These are phyloP conservation scores for Daphoenositta chrysoptera DNA, from an alignment of 2,113 vertebrate genomes.

Conservation along the genomic window DNA sequence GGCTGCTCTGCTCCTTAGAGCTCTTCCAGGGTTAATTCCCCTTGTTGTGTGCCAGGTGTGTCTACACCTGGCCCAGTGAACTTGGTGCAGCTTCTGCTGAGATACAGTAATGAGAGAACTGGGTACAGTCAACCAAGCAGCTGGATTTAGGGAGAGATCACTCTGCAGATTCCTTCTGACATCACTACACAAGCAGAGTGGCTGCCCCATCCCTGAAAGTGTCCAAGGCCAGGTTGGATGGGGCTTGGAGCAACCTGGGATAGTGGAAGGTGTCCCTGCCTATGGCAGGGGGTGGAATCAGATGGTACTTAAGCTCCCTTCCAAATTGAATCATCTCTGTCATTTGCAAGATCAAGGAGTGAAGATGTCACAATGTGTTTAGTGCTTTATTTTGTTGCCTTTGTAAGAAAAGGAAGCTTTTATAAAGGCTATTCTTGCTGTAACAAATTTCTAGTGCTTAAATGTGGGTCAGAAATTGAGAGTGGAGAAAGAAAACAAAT, in stretches of 20 bases:
- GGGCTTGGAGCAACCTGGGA: not conserved
- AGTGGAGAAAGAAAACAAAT: not conserved
- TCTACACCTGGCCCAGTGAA: not conserved
- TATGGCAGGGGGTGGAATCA: not conserved
- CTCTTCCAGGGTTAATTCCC: not conserved
- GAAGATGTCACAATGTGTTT: not conserved
- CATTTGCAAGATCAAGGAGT: not conserved
- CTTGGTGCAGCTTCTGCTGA: not conserved
- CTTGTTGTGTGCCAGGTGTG: not conserved
- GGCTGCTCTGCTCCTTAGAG: not conserved
- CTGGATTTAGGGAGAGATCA: not conserved
- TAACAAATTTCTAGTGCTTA: not conserved
- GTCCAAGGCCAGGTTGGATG: fast-evolving
- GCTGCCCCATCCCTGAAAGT: not conserved
- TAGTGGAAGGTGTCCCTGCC: not conserved
- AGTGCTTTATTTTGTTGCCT: not conserved
- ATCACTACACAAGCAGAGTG: not conserved
- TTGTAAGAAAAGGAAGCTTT: not conserved
- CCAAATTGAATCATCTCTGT: not conserved
- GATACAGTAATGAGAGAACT: not conserved
- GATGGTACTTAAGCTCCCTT: not conserved
- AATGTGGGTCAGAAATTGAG: not conserved
- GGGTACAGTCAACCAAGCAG: not conserved
- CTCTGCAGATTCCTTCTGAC: not conserved
- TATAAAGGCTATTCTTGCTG: not conserved